Evolutionary conservation across 2,113 vertebrate genomes (phyloP).

Genomic region (Plestiodon gilberti): DNA sequence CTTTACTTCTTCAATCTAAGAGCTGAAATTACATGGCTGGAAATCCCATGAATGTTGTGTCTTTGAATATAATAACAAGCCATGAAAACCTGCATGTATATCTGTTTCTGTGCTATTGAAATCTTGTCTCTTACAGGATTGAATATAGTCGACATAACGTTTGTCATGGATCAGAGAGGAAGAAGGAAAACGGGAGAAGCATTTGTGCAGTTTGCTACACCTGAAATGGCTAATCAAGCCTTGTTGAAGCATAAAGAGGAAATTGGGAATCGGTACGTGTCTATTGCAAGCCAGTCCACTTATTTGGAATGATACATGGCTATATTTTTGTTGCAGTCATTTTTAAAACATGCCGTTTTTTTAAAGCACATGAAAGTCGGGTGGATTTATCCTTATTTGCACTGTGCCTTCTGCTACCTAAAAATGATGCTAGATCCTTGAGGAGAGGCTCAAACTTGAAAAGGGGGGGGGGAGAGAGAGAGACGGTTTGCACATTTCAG

Average conservation of each 20-base stretch:
- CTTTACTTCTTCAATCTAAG: too few relatives aligned
- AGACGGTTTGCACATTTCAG: too few relatives aligned
- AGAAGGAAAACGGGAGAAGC: slow-evolving; percentile 85
- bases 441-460: too few relatives aligned
- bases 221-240: slow-evolving; percentile 84
- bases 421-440: neutral
- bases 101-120: rapidly evolving
- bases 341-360: too few relatives aligned
- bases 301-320: neutral
- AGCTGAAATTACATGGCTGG: too few relatives aligned
- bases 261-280: slow-evolving; percentile 86
- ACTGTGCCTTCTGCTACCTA: neutral
- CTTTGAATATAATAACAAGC: too few relatives aligned
- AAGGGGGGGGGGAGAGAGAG: neutral
- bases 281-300: too few relatives aligned
- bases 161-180: slow-evolving; percentile 79
- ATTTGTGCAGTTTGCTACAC: slow-evolving; percentile 87
- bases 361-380: neutral
- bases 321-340: neutral
- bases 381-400: neutral
- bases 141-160: slow-evolving; percentile 75
- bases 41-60: too few relatives aligned
- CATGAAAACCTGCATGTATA: too few relatives aligned
- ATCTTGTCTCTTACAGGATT: slow-evolving; percentile 70
- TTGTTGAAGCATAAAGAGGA: slow-evolving; percentile 81